A percentile compares a stretch with the other conserved stretches of the same genome.
phyloP scores from a whole-genome alignment of 53 echinoderm and acorn worm genomes.

The Holothuria leucospilota region DNA sequence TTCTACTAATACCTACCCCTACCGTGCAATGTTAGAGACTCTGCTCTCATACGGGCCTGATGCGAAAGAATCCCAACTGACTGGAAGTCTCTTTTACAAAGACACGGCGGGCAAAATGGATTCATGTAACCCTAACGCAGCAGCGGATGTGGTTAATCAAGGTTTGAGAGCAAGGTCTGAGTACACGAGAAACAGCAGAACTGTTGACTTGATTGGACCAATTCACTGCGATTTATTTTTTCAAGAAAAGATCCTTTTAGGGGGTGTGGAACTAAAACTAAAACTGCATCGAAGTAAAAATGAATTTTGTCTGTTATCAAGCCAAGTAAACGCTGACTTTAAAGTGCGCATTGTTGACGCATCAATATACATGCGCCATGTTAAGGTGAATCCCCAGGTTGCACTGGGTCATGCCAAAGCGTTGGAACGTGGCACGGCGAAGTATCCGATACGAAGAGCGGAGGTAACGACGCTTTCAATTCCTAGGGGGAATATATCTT shows the following conservation, averaged over 20 bases:
- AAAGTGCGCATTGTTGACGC: slow-evolving; percentile 34
- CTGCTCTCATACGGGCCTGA: slow-evolving; percentile 65
- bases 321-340: slow-evolving; percentile 62
- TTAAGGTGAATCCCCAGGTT: slow-evolving; percentile 59
- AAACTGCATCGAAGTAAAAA: slow-evolving; percentile 69
- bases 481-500: no score
- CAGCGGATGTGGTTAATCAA: no score
- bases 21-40: slow-evolving; percentile 71
- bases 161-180: slow-evolving; percentile 27
- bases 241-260: slow-evolving; percentile 63
- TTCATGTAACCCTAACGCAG: background rate
- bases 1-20: slow-evolving; percentile 65
- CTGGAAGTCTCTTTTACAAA: slow-evolving; percentile 64
- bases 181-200: slow-evolving; percentile 16
- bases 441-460: slow-evolving; percentile 11
- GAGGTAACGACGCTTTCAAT: no score
- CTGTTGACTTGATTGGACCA: slow-evolving; percentile 27
- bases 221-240: slow-evolving; percentile 67
- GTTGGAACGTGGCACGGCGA: slow-evolving; percentile 1
- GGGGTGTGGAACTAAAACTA: slow-evolving; percentile 67
- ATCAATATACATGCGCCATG: slow-evolving; percentile 56
- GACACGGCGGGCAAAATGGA: slow-evolving; percentile 51
- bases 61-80: slow-evolving; percentile 69
- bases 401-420: slow-evolving; percentile 55
- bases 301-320: background rate